Evolutionary conservation across 2,888 invertebrate species (phyloP).

Genomic region (Brachyopa scutellaris): DNA sequence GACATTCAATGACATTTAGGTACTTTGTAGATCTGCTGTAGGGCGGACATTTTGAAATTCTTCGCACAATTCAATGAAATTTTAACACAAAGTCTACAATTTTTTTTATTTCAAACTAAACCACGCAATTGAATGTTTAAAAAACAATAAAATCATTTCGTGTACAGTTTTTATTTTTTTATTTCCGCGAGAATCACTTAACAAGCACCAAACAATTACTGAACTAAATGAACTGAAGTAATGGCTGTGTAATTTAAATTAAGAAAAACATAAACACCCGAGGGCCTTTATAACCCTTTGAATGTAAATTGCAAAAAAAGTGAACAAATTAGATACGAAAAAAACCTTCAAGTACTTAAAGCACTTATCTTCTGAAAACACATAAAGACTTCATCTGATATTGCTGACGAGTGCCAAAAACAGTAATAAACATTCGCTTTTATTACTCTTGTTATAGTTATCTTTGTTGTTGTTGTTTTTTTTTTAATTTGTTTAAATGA

Average conservation of each 20-base stretch:
- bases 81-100: too few species aligned
- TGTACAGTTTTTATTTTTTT: neutral
- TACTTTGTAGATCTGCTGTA: too few species aligned
- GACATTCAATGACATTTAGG: too few species aligned
- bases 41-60: too few species aligned
- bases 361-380: conserved; percentile 18
- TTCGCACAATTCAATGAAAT: too few species aligned
- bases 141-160: neutral
- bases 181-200: neutral
- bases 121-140: neutral
- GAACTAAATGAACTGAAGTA: neutral
- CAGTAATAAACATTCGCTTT: conserved; percentile 20
- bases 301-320: conserved; percentile 18
- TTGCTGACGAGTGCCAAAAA: conserved; percentile 11
- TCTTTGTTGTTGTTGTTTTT: neutral
- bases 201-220: neutral
- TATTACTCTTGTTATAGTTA: conserved; percentile 1
- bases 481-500: conserved; percentile 7
- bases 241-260: neutral
- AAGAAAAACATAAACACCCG: neutral
- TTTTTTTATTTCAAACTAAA: neutral
- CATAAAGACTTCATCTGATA: conserved; percentile 11
- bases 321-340: neutral
- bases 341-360: neutral
- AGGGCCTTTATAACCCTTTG: conserved; percentile 3